phyloP scores from a whole-genome alignment of 2,888 invertebrate species.

The Dexiosoma caninum region DNA sequence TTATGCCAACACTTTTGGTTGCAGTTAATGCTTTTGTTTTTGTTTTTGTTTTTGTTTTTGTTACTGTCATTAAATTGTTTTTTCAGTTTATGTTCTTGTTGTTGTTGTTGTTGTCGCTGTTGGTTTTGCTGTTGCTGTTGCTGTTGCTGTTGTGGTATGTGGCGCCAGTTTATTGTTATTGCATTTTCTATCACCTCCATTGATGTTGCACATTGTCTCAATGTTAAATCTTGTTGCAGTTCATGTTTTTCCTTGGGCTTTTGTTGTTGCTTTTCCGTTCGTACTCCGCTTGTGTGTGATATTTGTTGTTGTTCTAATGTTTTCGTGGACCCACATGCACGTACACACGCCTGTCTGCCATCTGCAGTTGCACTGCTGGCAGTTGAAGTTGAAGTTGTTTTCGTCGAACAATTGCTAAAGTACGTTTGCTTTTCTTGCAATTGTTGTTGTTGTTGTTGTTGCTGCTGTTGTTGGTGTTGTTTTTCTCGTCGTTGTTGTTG shows the following conservation, averaged over 20 bases:
- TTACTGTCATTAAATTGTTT: conserved; percentile 52
- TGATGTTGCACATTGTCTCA: conserved; percentile 44
- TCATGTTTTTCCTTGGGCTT: conserved; percentile 28
- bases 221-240: conserved; percentile 41
- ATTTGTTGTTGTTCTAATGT: conserved; percentile 24
- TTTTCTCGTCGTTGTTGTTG: conserved; percentile 22
- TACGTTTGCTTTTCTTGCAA: conserved; percentile 13
- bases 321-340: conserved; percentile 21
- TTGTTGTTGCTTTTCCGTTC: not conserved
- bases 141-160: conserved; percentile 67
- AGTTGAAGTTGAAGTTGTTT: conserved; percentile 39
- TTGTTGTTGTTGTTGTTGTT: conserved; percentile 18
- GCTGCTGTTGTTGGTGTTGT: conserved; percentile 16
- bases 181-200: conserved; percentile 31
- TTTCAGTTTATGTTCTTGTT: conserved; percentile 4
- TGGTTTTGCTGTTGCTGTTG: too few relatives aligned
- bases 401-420: conserved; percentile 25
- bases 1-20: conserved; percentile 27
- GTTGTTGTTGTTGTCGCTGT: conserved; percentile 67
- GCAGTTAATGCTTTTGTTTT: conserved; percentile 55
- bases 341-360: conserved; percentile 32
- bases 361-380: not conserved
- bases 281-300: not conserved
- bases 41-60: too few relatives aligned
- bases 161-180: conserved; percentile 61